Evolutionary conservation across 92 coral and sea anemone genomes (phyloP).

Genomic region (Parazoanthus swiftii): DNA sequence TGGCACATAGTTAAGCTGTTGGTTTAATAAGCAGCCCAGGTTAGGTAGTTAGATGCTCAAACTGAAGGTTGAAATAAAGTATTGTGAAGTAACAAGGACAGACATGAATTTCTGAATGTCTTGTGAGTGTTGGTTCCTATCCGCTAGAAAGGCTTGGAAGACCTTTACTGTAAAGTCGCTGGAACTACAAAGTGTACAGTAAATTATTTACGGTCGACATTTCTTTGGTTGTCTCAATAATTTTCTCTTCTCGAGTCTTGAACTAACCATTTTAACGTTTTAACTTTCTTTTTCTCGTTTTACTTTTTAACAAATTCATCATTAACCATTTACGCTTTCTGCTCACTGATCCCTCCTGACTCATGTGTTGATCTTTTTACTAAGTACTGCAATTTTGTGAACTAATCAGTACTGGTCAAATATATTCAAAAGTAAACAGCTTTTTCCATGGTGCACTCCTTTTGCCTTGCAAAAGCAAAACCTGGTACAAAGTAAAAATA

Average conservation of each 20-base stretch:
- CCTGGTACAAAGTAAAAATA: background rate
- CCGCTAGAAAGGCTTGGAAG: background rate
- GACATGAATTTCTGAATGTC: background rate
- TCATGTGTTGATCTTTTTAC: conserved; percentile 38
- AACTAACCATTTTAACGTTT: conserved; percentile 12
- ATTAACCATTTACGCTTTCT: conserved; percentile 11
- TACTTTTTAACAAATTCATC: conserved; percentile 21
- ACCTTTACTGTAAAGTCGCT: background rate
- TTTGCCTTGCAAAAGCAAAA: background rate
- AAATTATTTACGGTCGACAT: too few relatives aligned
- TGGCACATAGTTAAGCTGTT: background rate
- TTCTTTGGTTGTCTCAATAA: conserved; percentile 11
- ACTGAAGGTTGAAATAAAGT: conserved; percentile 12
- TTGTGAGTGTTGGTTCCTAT: background rate
- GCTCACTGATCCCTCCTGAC: conserved; percentile 44
- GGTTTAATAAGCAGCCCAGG: conserved; percentile 8
- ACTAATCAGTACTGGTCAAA: background rate
- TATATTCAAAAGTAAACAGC: background rate
- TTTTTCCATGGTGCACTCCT: background rate
- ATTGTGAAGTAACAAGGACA: background rate
- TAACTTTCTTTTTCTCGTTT: background rate
- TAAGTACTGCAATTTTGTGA: background rate
- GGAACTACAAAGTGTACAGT: background rate
- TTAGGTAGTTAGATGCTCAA: background rate
- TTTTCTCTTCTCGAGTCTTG: background rate